Percentiles rank a stretch among this genome's conserved stretches.
phyloP scores from a whole-genome alignment of 2,113 vertebrate species.

The Platichthys flesus region DNA sequence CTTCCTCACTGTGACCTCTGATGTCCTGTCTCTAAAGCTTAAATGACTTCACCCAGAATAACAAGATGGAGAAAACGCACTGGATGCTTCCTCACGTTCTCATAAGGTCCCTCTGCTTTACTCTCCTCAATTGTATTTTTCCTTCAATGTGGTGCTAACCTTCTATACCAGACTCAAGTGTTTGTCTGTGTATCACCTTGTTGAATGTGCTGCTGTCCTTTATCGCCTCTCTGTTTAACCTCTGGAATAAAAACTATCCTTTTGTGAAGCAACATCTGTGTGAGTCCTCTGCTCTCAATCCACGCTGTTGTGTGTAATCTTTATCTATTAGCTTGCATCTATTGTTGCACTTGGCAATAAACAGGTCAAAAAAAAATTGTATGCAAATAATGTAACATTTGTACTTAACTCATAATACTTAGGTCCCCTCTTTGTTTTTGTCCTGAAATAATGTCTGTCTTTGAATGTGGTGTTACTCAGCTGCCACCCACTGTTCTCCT shows the following conservation, averaged over 20 bases:
- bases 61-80: conserved; percentile 23
- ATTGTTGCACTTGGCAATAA: neutral
- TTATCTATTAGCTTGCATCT: neutral
- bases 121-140: conserved; percentile 40
- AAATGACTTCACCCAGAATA: conserved; percentile 8
- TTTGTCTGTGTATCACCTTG: conserved; percentile 63
- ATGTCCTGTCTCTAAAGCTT: conserved; percentile 35
- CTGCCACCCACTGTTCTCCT: conserved; percentile 7
- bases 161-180: conserved; percentile 42
- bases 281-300: conserved; percentile 58
- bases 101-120: conserved; percentile 36
- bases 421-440: neutral
- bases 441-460: neutral
- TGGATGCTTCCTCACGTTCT: conserved; percentile 53
- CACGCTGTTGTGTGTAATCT: conserved; percentile 14
- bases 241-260: conserved; percentile 71
- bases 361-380: neutral
- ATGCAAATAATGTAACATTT: neutral
- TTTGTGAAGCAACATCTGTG: conserved; percentile 59
- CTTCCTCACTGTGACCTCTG: conserved; percentile 62
- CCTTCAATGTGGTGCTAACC: conserved; percentile 66
- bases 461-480: neutral
- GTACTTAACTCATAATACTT: neutral
- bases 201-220: conserved; percentile 70
- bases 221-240: conserved; percentile 58